Conservation (phyloP, 2,113 vertebrate species). For the Tragelaphus imberbis region DNA sequence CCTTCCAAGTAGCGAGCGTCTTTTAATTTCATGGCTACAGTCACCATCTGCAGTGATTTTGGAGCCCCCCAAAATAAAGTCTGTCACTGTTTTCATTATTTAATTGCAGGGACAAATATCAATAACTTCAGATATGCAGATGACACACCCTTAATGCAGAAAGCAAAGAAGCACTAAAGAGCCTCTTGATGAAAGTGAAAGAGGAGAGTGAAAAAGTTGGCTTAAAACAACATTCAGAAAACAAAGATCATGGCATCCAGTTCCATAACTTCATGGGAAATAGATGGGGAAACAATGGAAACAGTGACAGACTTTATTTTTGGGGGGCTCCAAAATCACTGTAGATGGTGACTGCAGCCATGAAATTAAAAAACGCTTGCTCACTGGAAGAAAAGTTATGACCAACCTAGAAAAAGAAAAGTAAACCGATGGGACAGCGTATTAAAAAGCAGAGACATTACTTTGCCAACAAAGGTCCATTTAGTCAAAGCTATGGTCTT, state of each 20-base stretch:
- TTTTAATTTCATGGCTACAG: no score
- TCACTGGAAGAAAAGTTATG: not conserved
- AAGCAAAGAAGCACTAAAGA: not conserved
- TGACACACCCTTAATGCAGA: not conserved
- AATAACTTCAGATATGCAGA: not conserved
- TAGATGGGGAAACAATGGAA: not conserved
- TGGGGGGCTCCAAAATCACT: not conserved
- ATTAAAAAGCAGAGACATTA: not conserved
- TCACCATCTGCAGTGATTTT: no score
- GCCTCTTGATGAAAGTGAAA: not conserved
- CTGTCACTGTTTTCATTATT: not conserved
- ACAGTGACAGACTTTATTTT: not conserved
- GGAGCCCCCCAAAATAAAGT: not conserved
- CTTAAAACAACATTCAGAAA: not conserved
- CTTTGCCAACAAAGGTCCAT: not conserved
- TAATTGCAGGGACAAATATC: not conserved
- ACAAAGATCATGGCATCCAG: not conserved
- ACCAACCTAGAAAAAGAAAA: not conserved
- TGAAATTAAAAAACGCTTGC: not conserved
- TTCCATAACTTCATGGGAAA: not conserved
- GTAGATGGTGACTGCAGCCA: not conserved
- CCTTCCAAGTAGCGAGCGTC: no score
- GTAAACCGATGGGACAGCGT: not conserved
- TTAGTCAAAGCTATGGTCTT: not conserved
- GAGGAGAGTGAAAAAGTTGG: not conserved